phyloP scores from a whole-genome alignment of 2,113 vertebrate species.

The Semnornis frantzii region DNA sequence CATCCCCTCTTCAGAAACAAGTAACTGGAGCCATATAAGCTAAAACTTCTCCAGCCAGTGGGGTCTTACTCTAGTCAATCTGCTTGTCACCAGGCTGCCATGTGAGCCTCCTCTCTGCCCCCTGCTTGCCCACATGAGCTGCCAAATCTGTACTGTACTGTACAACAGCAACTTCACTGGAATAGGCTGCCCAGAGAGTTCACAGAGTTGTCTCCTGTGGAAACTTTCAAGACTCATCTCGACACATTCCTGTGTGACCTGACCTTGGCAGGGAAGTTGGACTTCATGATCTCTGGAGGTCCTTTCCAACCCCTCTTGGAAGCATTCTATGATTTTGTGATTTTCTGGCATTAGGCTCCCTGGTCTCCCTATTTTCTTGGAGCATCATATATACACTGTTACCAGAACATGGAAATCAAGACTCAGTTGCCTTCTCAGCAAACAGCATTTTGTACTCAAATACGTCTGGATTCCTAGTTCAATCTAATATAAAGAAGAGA shows the following conservation, averaged over 20 bases:
- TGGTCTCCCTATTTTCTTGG: background rate
- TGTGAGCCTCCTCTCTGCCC: background rate
- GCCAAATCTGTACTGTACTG: background rate
- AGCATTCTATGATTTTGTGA: too few species aligned
- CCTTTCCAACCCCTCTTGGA: too few species aligned
- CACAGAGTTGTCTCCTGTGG: too few species aligned
- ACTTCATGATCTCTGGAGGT: too few species aligned
- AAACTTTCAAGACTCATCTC: too few species aligned
- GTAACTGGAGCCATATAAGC: background rate
- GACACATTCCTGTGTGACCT: too few species aligned
- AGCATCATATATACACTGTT: rapidly evolving
- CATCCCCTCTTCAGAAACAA: background rate
- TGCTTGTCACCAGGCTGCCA: background rate
- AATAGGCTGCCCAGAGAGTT: too few species aligned
- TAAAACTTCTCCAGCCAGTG: background rate
- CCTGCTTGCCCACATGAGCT: background rate
- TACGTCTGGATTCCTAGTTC: background rate
- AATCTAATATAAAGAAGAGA: background rate
- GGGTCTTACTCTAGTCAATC: background rate
- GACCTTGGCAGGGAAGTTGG: too few species aligned
- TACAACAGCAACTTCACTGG: background rate
- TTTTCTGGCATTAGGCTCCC: too few species aligned
- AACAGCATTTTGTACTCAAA: background rate
- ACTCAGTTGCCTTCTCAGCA: background rate
- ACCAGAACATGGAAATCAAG: background rate